Evolutionary conservation across 2,888 invertebrate genomes (phyloP), one percentile per base, ranked within the genome.

Genomic region (Masnerella sp.): DNA sequence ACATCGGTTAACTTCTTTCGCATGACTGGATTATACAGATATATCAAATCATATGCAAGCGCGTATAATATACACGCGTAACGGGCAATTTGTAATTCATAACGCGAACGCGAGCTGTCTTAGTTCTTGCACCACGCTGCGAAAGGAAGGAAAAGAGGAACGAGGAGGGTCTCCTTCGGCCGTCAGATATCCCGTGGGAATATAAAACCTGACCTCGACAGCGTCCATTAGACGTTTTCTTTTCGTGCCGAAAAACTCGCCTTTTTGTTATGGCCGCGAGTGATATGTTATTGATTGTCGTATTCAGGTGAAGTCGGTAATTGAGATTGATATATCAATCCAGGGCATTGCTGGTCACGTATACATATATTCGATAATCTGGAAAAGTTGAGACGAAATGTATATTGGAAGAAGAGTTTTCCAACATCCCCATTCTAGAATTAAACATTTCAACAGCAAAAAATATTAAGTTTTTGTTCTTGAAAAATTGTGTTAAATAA

Each of bases 81-180:
- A 77, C 75, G 78, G 76, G 79, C 83, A 81, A 83, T 83, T 81
- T 82, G 83, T 83, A 83, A 83, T 83, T 83, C 83, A 83, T 83
- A 83, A 82, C 80, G 82, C 81, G 81, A 79, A 70, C 78, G 67
- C 68, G 62, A 62, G 78, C 64, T 73, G 69, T 79, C 78, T 72
- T 76, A 75, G 77, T 80, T 81, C 79, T 82, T 83, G 80, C 78
- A 79, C 65, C 82, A 79, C 79, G 78, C 82, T 80, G 81, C 69
- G 71, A 79, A 78, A 78, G 75, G 72, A 74, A 74, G 62, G 34
- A 68, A 70, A 49, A 65, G 68, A 54, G 58, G 51, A 34, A 68
- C 62, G 43, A 54, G 43, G 65, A 74, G 62, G 64, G 58, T 25
- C 42, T 30, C 36, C 58, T 43, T 62, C 47, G 49, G 43, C 65